phyloP scores from a whole-genome alignment of 2,888 invertebrate genomes.

The Agriotes lineatus region DNA sequence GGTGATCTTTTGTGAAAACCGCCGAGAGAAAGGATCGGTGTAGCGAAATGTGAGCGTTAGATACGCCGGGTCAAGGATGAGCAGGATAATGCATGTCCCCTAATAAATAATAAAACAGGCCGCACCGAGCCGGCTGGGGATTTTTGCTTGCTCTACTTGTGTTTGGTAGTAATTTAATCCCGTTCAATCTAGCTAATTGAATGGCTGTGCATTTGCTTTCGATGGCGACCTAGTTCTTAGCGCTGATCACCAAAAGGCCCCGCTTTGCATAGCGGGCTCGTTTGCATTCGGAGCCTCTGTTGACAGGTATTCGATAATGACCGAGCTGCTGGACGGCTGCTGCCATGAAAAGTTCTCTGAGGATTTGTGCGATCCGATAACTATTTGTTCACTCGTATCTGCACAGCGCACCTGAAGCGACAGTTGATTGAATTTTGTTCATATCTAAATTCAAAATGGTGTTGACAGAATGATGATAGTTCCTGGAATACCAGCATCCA shows the following conservation, averaged over 20 bases:
- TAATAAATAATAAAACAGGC: too few species aligned
- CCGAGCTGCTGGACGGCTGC: slow-evolving; percentile 53
- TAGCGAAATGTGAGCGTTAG: too few species aligned
- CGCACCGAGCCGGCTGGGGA: too few species aligned
- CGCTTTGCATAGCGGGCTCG: slow-evolving; percentile 53
- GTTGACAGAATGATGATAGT: too few species aligned
- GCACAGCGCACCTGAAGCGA: too few species aligned
- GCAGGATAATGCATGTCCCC: too few species aligned
- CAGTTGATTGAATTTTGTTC: too few species aligned
- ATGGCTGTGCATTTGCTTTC: slow-evolving; percentile 14
- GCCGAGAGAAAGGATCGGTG: too few species aligned
- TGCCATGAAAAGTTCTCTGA: slow-evolving; percentile 35
- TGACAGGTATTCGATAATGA: slow-evolving; percentile 60
- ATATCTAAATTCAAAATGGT: too few species aligned
- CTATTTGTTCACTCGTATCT: slow-evolving; percentile 26
- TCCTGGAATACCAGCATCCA: too few species aligned
- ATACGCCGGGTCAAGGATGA: too few species aligned
- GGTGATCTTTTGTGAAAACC: too few species aligned
- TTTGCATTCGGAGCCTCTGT: slow-evolving; percentile 60
- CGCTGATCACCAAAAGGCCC: slow-evolving; percentile 34
- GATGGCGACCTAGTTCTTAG: not conserved
- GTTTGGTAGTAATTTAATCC: slow-evolving; percentile 6
- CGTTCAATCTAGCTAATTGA: slow-evolving; percentile 20
- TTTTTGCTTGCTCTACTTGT: not conserved
- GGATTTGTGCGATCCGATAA: slow-evolving; percentile 30